phyloP scores from a whole-genome alignment of 2,797 vertebrate species.

The Trachurus trachurus region DNA sequence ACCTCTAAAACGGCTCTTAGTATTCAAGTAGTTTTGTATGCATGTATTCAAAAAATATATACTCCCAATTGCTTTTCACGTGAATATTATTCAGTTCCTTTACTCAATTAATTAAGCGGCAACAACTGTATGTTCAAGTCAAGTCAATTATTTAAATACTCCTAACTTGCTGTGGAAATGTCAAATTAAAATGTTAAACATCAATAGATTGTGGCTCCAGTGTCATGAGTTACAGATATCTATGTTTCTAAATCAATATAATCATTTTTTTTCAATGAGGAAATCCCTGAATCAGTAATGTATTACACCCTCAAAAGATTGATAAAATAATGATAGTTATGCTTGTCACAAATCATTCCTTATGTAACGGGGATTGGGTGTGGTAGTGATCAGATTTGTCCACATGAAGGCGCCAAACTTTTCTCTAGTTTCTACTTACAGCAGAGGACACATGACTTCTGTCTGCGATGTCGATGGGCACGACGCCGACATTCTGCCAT shows the following conservation, averaged over 20 bases:
- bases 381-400: conserved; percentile 42
- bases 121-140: not conserved
- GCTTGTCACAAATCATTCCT: not conserved
- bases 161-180: not conserved
- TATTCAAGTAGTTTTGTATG: not conserved
- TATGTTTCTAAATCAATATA: not conserved
- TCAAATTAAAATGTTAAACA: not conserved
- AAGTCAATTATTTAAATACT: not conserved
- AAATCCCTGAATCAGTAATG: not conserved
- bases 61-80: not conserved
- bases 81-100: no score
- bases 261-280: not conserved
- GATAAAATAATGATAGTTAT: not conserved
- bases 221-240: not conserved
- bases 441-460: conserved; percentile 88
- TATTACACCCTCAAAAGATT: not conserved
- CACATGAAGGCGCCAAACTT: conserved; percentile 67
- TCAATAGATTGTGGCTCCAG: not conserved
- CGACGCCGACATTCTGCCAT: conserved; percentile 90
- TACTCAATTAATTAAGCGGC: not conserved
- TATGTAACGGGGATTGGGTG: not conserved
- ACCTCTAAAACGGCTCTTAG: not conserved
- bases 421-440: conserved; percentile 86
- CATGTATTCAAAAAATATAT: not conserved
- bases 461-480: conserved; percentile 95